Percentiles rank a stretch among this genome's conserved stretches.
Conservation (phyloP, 2,888 invertebrate species). For the Clostera curtula region DNA sequence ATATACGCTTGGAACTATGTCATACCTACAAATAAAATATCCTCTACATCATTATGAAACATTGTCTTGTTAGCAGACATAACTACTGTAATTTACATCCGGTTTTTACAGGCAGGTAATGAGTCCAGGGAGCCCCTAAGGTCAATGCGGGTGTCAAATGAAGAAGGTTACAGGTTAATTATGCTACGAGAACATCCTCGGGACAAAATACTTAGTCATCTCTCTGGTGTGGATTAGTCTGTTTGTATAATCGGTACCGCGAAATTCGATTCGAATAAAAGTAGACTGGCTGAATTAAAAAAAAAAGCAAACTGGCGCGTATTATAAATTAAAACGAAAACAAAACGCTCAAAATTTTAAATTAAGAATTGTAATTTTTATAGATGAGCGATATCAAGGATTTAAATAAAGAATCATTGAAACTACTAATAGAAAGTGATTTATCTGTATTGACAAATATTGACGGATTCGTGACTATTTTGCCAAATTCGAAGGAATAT, state of each 20-base stretch:
- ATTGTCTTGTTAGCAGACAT: no score
- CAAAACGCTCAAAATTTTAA: neutral
- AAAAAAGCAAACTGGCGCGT: no score
- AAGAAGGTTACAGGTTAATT: slow-evolving; percentile 47
- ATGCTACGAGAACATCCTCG: slow-evolving; percentile 19
- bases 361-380: neutral
- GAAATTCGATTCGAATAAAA: slow-evolving; percentile 16
- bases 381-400: no score
- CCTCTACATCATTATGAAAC: no score
- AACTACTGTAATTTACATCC: slow-evolving; percentile 3
- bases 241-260: slow-evolving; percentile 8
- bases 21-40: no score
- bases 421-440: slow-evolving; percentile 41
- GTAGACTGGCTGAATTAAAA: no score
- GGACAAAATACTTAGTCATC: slow-evolving; percentile 24
- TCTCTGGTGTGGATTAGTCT: slow-evolving; percentile 20
- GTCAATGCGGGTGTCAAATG: slow-evolving; percentile 55
- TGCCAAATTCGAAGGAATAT: slow-evolving; percentile 43
- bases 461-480: slow-evolving; percentile 43
- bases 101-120: slow-evolving; percentile 8
- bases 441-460: slow-evolving; percentile 27
- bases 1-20: no score
- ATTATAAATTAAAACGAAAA: no score
- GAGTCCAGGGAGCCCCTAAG: slow-evolving; percentile 20
- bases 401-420: no score